These are phyloP conservation scores for Sphecodes monilicornis DNA, from an alignment of 2,888 invertebrate species.

Conservation along the genomic window DNA sequence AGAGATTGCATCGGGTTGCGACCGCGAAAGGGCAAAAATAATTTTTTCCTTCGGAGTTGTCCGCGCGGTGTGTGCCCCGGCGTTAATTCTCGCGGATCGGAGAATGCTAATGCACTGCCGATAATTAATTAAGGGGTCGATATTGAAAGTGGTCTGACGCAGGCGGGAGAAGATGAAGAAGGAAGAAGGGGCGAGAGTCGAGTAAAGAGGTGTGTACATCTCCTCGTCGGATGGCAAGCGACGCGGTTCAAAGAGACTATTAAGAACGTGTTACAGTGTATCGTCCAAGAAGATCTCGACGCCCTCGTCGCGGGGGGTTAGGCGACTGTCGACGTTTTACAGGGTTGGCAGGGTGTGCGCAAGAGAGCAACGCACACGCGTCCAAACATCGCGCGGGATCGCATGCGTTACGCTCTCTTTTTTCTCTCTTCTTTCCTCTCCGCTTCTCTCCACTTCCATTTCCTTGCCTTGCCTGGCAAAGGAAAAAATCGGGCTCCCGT, in stretches of 20 bases:
- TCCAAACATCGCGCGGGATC: conserved; percentile 36
- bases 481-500: conserved; percentile 65
- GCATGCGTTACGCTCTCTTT: conserved; percentile 43
- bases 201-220: conserved; percentile 70
- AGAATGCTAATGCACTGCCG: conserved; percentile 68
- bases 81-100: conserved; percentile 50
- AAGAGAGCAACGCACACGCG: conserved; percentile 32
- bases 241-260: conserved; percentile 72
- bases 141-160: conserved; percentile 73
- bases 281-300: conserved; percentile 69
- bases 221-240: conserved; percentile 70
- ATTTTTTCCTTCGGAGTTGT: conserved; percentile 40
- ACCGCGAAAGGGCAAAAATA: conserved; percentile 5
- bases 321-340: conserved; percentile 48
- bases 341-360: conserved; percentile 2
- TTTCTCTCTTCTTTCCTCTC: background rate
- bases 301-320: conserved; percentile 50
- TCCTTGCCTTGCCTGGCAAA: conserved; percentile 39
- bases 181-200: conserved; percentile 66
- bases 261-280: conserved; percentile 70
- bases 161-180: conserved; percentile 68
- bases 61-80: conserved; percentile 12
- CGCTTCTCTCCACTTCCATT: conserved; percentile 16
- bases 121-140: conserved; percentile 79
- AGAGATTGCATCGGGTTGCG: background rate